phyloP scores from a whole-genome alignment of 2,113 vertebrate genomes.

The Corythornis vintsioides region DNA sequence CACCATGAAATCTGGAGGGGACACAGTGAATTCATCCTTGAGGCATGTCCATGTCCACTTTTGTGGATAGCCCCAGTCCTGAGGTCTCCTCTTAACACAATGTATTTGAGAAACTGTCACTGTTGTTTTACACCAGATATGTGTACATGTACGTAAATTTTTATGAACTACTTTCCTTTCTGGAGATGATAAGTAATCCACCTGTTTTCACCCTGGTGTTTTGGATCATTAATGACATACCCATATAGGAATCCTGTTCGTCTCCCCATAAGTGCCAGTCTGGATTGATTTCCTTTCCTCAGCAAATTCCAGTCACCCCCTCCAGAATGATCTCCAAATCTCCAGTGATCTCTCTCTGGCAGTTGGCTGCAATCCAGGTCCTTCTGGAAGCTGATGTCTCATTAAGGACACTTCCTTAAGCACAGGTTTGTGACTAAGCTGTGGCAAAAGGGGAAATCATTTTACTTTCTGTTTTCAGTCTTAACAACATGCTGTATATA shows the following conservation, averaged over 20 bases:
- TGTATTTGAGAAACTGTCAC: background rate
- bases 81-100: background rate
- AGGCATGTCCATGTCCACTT: background rate
- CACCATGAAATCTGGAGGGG: background rate
- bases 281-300: background rate
- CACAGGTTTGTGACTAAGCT: background rate
- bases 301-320: background rate
- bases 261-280: background rate
- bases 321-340: background rate
- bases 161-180: background rate
- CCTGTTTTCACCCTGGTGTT: background rate
- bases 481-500: background rate
- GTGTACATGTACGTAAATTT: background rate
- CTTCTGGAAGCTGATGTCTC: conserved; percentile 5
- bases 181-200: background rate
- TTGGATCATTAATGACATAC: background rate
- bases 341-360: background rate
- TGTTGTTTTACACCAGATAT: background rate
- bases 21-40: background rate
- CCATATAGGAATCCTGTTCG: background rate
- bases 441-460: background rate
- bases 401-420: conserved; percentile 8
- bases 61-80: background rate
- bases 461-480: background rate
- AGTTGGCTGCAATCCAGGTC: background rate